phyloP scores from a whole-genome alignment of 2,888 invertebrate species.

The Lycocerus yunnanus region DNA sequence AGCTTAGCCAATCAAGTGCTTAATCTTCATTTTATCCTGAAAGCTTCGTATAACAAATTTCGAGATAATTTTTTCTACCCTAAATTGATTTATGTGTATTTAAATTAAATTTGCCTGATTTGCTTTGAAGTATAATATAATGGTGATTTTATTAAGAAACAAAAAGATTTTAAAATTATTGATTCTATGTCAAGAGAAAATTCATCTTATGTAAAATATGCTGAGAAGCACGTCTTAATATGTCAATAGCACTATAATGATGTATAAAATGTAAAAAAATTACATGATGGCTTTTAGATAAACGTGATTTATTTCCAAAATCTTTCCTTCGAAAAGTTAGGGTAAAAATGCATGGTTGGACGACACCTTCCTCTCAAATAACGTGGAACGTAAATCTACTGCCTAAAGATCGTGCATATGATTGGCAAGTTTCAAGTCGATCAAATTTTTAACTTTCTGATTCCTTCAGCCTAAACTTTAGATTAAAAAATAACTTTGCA shows the following conservation, averaged over 20 bases:
- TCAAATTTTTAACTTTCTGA: neutral
- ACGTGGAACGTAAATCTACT: neutral
- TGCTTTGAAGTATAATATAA: neutral
- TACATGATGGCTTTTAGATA: neutral
- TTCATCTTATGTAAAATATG: neutral
- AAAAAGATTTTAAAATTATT: neutral
- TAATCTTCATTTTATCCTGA: neutral
- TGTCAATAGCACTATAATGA: neutral
- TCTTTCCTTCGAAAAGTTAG: neutral
- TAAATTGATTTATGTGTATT: neutral
- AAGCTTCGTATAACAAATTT: neutral
- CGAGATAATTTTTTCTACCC: neutral
- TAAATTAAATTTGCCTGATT: neutral
- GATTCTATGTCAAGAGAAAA: neutral
- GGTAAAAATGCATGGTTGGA: neutral
- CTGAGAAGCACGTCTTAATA: neutral
- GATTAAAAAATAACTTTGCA: neutral
- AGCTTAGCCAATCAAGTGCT: neutral
- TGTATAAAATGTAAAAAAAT: neutral
- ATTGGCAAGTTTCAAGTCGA: neutral
- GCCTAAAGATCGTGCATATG: neutral
- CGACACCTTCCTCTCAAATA: neutral
- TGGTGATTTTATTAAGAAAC: neutral
- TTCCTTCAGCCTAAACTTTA: neutral
- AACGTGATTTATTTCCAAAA: neutral